Conservation (phyloP, 2,888 invertebrate genomes). For the Ametastegia equiseti region DNA sequence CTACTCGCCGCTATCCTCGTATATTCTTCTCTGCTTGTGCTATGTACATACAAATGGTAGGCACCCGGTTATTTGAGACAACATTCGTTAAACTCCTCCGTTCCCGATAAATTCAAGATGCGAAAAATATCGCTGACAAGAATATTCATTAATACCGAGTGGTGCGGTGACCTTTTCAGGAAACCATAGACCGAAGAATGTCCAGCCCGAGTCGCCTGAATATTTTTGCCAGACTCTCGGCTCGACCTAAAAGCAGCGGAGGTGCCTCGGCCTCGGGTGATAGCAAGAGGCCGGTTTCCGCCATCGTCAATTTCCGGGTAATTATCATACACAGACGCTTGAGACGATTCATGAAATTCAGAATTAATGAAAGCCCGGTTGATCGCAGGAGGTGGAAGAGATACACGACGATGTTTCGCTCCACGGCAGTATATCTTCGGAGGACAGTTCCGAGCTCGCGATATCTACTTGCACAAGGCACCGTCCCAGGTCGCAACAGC, state of each 20-base stretch:
- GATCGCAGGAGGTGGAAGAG: conserved; percentile 58
- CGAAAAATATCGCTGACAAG: neutral
- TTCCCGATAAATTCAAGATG: too few species aligned
- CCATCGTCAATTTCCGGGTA: conserved; percentile 56
- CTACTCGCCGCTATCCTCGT: neutral
- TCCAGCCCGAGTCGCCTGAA: conserved; percentile 32
- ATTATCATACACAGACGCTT: too few species aligned
- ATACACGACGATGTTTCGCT: conserved; percentile 66
- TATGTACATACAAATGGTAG: conserved; percentile 24
- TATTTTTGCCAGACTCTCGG: conserved; percentile 55
- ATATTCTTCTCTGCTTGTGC: too few species aligned
- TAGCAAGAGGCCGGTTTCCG: conserved; percentile 45
- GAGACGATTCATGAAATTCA: too few species aligned
- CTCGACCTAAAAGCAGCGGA: conserved; percentile 52
- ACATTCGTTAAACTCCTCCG: too few species aligned
- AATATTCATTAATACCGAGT: neutral
- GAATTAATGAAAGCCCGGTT: too few species aligned
- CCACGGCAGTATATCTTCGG: conserved; percentile 67
- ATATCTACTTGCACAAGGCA: conserved; percentile 61
- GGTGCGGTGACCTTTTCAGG: conserved; percentile 12
- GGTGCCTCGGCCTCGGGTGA: conserved; percentile 52
- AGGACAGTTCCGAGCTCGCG: conserved; percentile 60
- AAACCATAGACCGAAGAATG: conserved; percentile 28
- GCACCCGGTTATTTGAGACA: too few species aligned
- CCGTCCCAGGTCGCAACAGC: conserved; percentile 60